phyloP scores from a whole-genome alignment of 2,888 invertebrate genomes.

The Rotaria magnacalcarata region DNA sequence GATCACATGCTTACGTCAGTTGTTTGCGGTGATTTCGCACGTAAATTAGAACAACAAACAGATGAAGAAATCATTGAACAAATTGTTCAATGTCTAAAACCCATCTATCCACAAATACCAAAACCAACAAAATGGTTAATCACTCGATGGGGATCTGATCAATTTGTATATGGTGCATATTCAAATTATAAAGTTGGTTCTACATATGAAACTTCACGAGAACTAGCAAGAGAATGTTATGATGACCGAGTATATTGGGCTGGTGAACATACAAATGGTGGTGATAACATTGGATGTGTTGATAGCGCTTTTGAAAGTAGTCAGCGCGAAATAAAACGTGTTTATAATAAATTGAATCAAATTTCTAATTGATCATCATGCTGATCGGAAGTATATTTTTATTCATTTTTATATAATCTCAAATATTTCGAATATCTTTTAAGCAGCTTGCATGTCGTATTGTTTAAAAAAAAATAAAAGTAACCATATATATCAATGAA shows the following conservation, averaged over 20 bases:
- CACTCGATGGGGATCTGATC: not conserved
- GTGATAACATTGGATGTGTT: not conserved
- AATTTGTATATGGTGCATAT: not conserved
- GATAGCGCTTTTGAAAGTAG: slow-evolving; percentile 31
- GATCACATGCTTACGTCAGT: not conserved
- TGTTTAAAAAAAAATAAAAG: too few relatives aligned
- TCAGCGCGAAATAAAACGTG: not conserved
- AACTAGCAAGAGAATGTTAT: not conserved
- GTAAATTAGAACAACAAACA: not conserved
- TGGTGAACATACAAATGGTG: slow-evolving; percentile 2
- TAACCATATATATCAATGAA: too few relatives aligned
- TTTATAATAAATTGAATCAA: not conserved
- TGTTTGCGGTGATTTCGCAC: not conserved
- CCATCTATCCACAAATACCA: not conserved
- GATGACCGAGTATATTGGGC: not conserved
- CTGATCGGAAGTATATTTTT: too few relatives aligned
- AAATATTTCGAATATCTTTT: too few relatives aligned
- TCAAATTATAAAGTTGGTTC: not conserved
- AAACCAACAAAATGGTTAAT: not conserved
- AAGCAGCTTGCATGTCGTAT: too few relatives aligned
- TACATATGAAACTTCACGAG: not conserved
- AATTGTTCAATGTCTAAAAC: not conserved
- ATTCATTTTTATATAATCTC: too few relatives aligned
- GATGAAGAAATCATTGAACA: not conserved
- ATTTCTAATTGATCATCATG: too few relatives aligned